These are phyloP conservation scores for Neosilurus mollespiculum DNA, from an alignment of 2,797 vertebrate species.

Conservation along the genomic window DNA sequence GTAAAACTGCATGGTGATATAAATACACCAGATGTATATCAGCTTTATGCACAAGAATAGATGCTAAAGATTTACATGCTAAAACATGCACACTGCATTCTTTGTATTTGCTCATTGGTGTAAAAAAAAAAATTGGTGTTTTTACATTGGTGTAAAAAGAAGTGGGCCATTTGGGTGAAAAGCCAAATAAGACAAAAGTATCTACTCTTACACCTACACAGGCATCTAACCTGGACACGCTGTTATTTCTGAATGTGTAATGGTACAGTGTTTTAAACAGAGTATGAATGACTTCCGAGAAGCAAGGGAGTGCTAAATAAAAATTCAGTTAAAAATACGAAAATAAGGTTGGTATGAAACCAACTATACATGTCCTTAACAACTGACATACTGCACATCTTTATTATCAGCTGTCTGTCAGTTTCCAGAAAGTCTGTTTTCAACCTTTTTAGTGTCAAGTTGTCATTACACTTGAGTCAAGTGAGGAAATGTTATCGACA, in stretches of 20 bases:
- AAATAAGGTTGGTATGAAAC: not conserved
- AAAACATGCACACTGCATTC: not conserved
- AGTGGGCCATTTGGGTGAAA: conserved; percentile 27
- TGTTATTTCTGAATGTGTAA: not conserved
- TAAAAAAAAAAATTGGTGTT: too few relatives aligned
- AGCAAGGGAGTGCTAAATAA: not conserved
- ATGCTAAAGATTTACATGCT: not conserved
- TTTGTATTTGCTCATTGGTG: not conserved
- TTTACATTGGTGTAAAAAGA: not conserved
- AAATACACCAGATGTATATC: not conserved
- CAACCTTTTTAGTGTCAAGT: not conserved
- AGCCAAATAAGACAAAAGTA: conserved; percentile 28
- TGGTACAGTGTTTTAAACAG: not conserved
- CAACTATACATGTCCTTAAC: not conserved
- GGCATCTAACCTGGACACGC: conserved; percentile 12
- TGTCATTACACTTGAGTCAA: not conserved
- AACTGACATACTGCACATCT: not conserved
- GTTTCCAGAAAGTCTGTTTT: not conserved
- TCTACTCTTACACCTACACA: conserved; percentile 27
- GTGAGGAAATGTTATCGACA: not conserved
- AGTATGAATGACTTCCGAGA: not conserved
- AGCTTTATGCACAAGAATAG: not conserved
- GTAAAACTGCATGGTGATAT: not conserved
- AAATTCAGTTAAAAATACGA: not conserved
- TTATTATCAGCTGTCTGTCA: not conserved